A percentile compares a stretch with the other conserved stretches of the same genome.
These are phyloP conservation scores for Eulithis prunata DNA, from an alignment of 2,888 invertebrate species.

Conservation along the genomic window DNA sequence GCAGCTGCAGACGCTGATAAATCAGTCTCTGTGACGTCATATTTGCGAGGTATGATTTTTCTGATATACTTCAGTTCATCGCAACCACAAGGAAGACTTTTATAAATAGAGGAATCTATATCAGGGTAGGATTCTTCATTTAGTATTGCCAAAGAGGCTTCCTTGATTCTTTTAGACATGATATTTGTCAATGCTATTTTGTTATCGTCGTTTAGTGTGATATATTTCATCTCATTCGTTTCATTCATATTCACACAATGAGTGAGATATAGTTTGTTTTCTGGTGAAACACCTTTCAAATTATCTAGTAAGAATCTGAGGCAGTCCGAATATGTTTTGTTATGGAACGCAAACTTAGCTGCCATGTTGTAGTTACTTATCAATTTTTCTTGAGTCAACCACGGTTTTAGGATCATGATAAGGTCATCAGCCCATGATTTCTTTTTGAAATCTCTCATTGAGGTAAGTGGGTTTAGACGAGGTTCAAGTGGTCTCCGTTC, in stretches of 20 bases:
- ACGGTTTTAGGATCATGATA: constrained; percentile 65
- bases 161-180: constrained; percentile 74
- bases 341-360: constrained; percentile 73
- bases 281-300: constrained; percentile 51
- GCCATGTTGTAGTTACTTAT: constrained; percentile 67
- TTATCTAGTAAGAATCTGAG: constrained; percentile 63
- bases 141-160: constrained; percentile 68
- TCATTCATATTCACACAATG: constrained; percentile 52
- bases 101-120: constrained; percentile 57
- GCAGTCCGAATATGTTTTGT: constrained; percentile 65
- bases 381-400: constrained; percentile 65
- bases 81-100: constrained; percentile 69
- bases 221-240: constrained; percentile 28
- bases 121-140: constrained; percentile 69
- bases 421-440: constrained; percentile 74
- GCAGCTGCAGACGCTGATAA: constrained; percentile 64
- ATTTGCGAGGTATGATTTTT: constrained; percentile 37
- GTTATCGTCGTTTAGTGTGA: constrained; percentile 57
- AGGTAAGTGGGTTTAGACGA: constrained; percentile 59
- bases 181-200: constrained; percentile 65
- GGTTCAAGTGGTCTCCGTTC: constrained; percentile 64
- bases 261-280: constrained; percentile 57
- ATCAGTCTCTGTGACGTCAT: constrained; percentile 48
- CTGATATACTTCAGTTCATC: constrained; percentile 64
- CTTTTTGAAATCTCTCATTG: constrained; percentile 67